Evolutionary conservation across 2,888 invertebrate genomes (phyloP).

Genomic region (Caenorhabditis angaria): DNA sequence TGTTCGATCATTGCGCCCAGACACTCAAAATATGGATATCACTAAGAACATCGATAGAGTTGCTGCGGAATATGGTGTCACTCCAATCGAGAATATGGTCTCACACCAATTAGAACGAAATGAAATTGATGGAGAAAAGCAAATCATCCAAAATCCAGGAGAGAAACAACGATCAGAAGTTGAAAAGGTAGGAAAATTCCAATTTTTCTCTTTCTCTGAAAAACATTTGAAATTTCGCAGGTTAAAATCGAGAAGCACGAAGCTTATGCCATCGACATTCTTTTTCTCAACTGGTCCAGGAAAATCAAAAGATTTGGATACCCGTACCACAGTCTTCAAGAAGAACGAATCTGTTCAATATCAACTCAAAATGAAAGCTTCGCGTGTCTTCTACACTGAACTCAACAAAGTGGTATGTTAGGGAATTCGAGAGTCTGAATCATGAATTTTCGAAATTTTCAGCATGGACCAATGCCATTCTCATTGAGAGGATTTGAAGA

Average conservation of each 20-base stretch:
- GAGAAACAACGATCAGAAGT: conserved; percentile 87
- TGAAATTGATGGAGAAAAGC: conserved; percentile 88
- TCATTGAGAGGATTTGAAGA: conserved; percentile 85
- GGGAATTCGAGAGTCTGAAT: conserved; percentile 3
- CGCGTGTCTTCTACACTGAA: conserved; percentile 79
- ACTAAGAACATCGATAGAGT: conserved; percentile 62
- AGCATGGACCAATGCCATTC: conserved; percentile 90
- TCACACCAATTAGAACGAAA: conserved; percentile 85
- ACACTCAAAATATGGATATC: conserved; percentile 73
- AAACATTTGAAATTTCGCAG: conserved; percentile 14
- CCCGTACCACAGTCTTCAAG: conserved; percentile 95
- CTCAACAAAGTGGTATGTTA: conserved; percentile 71
- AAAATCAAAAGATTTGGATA: conserved; percentile 89
- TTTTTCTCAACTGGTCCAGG: conserved; percentile 92
- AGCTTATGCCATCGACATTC: conserved; percentile 97
- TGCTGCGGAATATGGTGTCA: conserved; percentile 90
- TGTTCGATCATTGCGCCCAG: conserved; percentile 87
- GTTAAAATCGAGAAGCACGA: conserved; percentile 86
- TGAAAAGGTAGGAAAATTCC: conserved; percentile 81
- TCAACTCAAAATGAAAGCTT: conserved; percentile 94
- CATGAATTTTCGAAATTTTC: too few relatives aligned
- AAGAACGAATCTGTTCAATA: conserved; percentile 92
- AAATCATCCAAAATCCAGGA: conserved; percentile 94
- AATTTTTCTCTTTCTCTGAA: too few relatives aligned
- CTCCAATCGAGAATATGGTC: conserved; percentile 88